These are phyloP conservation scores for Trichogramma pretiosum DNA, from an alignment of 1,140 invertebrate species.

Conservation along the genomic window DNA sequence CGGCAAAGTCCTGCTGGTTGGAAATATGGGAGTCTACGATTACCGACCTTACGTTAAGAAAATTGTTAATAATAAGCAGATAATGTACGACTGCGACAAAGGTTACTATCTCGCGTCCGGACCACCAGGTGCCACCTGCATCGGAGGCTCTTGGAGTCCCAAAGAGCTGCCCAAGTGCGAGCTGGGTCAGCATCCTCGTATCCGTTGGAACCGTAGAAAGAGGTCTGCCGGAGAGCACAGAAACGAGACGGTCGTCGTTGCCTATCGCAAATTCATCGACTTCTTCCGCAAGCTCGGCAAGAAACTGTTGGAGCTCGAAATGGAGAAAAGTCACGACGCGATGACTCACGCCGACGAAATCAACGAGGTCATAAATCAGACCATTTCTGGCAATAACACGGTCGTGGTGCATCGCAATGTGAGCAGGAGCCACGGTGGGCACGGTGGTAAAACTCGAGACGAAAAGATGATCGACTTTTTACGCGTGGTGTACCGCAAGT, in stretches of 20 bases:
- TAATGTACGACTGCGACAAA: slow-evolving; percentile 92
- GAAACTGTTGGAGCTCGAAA: slow-evolving; percentile 38
- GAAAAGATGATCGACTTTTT: slow-evolving; percentile 43
- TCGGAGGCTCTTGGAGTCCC: slow-evolving; percentile 82
- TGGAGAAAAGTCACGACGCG: slow-evolving; percentile 34
- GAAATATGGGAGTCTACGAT: slow-evolving; percentile 95
- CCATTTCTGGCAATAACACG: background rate
- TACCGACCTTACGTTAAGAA: slow-evolving; percentile 92
- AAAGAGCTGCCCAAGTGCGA: slow-evolving; percentile 64
- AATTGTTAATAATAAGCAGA: slow-evolving; percentile 86
- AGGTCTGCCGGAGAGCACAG: slow-evolving; percentile 27
- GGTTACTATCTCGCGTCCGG: slow-evolving; percentile 79
- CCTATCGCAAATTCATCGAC: slow-evolving; percentile 40
- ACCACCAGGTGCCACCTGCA: slow-evolving; percentile 85
- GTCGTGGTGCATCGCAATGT: slow-evolving; percentile 17
- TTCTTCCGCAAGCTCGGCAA: slow-evolving; percentile 43
- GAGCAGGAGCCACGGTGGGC: slow-evolving; percentile 26
- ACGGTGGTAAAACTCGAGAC: slow-evolving; percentile 34
- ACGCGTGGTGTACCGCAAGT: slow-evolving; percentile 36
- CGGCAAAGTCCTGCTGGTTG: slow-evolving; percentile 87
- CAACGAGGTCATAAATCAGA: slow-evolving; percentile 9
- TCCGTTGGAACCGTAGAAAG: slow-evolving; percentile 65
- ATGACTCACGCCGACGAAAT: slow-evolving; percentile 5
- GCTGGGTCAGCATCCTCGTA: slow-evolving; percentile 71
- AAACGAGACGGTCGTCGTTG: slow-evolving; percentile 26